Evolutionary conservation across 2,113 vertebrate genomes (phyloP).

Genomic region (Chloropsis cyanopogon): DNA sequence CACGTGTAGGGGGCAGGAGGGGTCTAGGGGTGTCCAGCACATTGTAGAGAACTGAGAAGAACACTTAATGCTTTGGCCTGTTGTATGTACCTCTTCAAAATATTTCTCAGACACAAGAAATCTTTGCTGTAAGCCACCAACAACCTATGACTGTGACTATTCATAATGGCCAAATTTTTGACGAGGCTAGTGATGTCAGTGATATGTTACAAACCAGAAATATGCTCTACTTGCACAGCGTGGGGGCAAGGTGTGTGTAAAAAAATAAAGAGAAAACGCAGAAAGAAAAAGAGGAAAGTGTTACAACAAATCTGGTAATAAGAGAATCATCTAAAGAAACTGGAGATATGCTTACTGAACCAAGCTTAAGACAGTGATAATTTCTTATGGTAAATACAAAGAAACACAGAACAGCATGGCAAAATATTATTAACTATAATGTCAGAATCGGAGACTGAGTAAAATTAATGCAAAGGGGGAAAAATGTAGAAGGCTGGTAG

Average conservation of each 20-base stretch:
- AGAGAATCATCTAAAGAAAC: not conserved
- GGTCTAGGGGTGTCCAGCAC: not conserved
- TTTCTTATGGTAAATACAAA: not conserved
- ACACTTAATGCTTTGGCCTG: not conserved
- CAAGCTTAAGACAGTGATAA: not conserved
- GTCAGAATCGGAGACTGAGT: not conserved
- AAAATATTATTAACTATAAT: not conserved
- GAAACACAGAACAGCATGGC: not conserved
- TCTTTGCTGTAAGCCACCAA: not conserved
- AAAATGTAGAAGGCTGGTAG: not conserved
- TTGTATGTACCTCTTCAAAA: not conserved
- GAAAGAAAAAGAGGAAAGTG: no score
- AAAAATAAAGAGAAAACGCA: not conserved
- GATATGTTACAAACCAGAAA: not conserved
- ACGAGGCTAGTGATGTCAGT: not conserved
- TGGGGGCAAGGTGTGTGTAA: not conserved
- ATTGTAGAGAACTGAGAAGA: not conserved
- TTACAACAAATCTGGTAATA: not conserved
- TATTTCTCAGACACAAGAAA: not conserved
- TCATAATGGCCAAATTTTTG: not conserved
- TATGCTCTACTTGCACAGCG: rapidly evolving
- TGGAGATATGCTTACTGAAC: not conserved
- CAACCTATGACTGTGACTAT: not conserved
- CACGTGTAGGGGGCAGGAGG: not conserved
- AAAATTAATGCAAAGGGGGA: not conserved